phyloP scores from a whole-genome alignment of 2,888 invertebrate genomes.

The Drosophila macrospina region DNA sequence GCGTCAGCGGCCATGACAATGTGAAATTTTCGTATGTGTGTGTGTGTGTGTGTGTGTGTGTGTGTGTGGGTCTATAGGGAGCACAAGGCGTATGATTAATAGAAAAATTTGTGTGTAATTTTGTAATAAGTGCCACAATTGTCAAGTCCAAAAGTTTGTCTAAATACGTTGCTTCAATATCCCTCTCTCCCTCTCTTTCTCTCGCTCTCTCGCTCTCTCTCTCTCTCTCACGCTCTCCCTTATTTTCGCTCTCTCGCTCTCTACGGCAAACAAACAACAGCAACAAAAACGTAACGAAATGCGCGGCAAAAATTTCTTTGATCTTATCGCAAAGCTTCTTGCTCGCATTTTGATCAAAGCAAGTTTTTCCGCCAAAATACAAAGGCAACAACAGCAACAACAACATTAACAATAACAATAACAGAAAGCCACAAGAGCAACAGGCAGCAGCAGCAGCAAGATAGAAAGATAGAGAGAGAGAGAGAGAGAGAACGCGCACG shows the following conservation, averaged over 20 bases:
- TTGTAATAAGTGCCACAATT: conserved; percentile 20
- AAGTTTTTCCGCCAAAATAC: conserved; percentile 85
- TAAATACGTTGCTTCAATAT: conserved; percentile 56
- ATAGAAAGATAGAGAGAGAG: conserved; percentile 2
- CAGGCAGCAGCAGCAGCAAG: conserved; percentile 39
- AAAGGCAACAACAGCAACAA: conserved; percentile 60
- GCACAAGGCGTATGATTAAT: conserved; percentile 76
- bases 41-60: conserved; percentile 28
- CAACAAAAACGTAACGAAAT: conserved; percentile 73
- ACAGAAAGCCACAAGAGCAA: conserved; percentile 62
- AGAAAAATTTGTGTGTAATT: conserved; percentile 32
- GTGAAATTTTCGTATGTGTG: conserved; percentile 54
- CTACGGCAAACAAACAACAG: conserved; percentile 38
- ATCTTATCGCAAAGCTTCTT: conserved; percentile 86
- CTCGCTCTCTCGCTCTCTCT: conserved; percentile 11
- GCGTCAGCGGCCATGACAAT: conserved; percentile 76
- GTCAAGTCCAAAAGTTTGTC: conserved; percentile 64
- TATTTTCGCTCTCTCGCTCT: conserved; percentile 10
- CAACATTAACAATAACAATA: conserved; percentile 36
- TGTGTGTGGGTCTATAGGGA: conserved; percentile 31
- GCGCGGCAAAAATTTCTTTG: conserved; percentile 85
- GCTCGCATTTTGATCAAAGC: conserved; percentile 86
- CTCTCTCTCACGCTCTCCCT: conserved; percentile 2
- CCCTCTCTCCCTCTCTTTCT: conserved; percentile 12
- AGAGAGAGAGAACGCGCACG: conserved; percentile 12